Base-by-base conservation (phyloP, 2,797 vertebrate genomes). In the Mareca penelope region DNA sequence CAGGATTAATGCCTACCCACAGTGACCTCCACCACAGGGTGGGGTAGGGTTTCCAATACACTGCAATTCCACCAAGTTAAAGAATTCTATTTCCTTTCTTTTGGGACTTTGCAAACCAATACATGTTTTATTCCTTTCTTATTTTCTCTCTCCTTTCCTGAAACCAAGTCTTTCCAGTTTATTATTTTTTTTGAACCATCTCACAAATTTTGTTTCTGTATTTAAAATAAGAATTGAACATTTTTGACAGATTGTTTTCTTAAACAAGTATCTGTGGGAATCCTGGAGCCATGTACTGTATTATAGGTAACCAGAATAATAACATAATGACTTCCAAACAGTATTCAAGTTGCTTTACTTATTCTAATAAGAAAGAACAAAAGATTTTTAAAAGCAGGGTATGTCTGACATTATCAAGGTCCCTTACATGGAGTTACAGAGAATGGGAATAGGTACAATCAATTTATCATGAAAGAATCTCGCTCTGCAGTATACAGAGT, bases 281-380 rank as follows among this genome's bases (percentile, higher is more conserved):
- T 52, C 84, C 67, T 88, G 39, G 84, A 96, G 75, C 93, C 85
- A 90, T 68, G 42, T 84, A 53, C 33, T 79, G 28, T 88, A 61
- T 96, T 95, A 96, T 67, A 91, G 91, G 81, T 77, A 94, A 72
- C 29, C 76, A 90, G 73, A 87, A 86, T 64, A 92, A 91, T 59
- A 90, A 78, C 0, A 4, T 69, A 93, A 90, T 83, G 81, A 94
- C 79, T 96, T 90, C 87, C 61, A 96, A 95, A 85, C 60, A 83
- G 44, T 64, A 75, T 87, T 95, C 93, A 64, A 67, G 68, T 86
- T 91, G 73, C 89, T 95, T 92, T 94, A 71, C 57, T 42, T 93
- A 64, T 95, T 97, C 94, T 96, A 95, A 93, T 92, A 96, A 65
- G 60, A 79, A 92, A 88, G 85, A 97, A 95, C 72, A 94, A 96